Conservation (phyloP, 2,888 invertebrate genomes). For the Diaperis boleti region DNA sequence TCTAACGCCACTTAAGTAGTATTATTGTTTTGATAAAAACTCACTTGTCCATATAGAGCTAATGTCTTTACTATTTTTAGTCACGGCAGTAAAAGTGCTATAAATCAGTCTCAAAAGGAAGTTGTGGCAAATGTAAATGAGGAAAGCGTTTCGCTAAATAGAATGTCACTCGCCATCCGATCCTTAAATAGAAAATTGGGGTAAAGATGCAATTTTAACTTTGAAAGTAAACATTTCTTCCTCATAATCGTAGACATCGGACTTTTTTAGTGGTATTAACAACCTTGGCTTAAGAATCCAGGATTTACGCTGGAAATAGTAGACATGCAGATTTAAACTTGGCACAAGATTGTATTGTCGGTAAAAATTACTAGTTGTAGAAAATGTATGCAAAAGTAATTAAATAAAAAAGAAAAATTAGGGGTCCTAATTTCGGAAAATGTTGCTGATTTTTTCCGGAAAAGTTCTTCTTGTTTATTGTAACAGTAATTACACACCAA, state of each 20-base stretch:
- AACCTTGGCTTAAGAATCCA: neutral
- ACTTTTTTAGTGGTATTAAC: neutral
- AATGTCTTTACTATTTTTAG: neutral
- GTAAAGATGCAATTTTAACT: neutral
- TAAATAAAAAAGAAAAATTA: too few relatives aligned
- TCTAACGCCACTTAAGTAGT: neutral
- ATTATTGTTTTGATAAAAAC: neutral
- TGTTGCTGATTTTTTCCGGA: too few relatives aligned
- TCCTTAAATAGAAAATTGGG: neutral
- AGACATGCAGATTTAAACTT: neutral
- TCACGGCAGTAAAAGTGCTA: neutral
- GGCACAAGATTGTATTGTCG: neutral
- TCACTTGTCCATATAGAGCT: neutral
- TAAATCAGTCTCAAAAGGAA: neutral
- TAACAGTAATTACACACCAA: too few relatives aligned
- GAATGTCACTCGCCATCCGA: neutral
- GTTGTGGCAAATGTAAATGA: neutral
- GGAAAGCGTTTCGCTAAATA: neutral
- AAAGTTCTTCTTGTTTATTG: too few relatives aligned
- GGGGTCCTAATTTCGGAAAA: too few relatives aligned
- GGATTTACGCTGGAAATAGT: neutral
- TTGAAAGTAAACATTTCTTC: neutral
- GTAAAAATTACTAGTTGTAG: neutral
- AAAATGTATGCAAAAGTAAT: too few relatives aligned
- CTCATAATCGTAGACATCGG: neutral